These are phyloP conservation scores for Oncorhynchus kisutch DNA, from an alignment of 2,113 vertebrate species.

Conservation along the genomic window DNA sequence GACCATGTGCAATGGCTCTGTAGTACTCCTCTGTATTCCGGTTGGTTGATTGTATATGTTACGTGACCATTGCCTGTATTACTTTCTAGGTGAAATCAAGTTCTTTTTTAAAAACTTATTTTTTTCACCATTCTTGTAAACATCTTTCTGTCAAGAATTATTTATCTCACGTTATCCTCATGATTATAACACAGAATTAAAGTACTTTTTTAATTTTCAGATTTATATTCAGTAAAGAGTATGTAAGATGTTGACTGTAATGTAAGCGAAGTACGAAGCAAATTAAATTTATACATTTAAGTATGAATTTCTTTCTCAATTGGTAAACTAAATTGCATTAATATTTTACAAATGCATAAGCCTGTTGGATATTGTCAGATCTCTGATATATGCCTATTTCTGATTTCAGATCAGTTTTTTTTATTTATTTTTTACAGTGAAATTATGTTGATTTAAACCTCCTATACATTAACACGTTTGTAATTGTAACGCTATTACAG, in stretches of 20 bases:
- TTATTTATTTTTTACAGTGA: too few relatives aligned
- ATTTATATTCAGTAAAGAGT: conserved; percentile 84
- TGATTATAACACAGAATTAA: conserved; percentile 40
- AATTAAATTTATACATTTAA: conserved; percentile 91
- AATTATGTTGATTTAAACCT: too few relatives aligned
- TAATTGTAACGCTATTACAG: too few relatives aligned
- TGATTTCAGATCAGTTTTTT: too few relatives aligned
- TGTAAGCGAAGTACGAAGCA: conserved; percentile 83
- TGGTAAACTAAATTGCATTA: neutral
- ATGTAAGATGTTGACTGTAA: conserved; percentile 80
- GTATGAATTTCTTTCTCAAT: conserved; percentile 46
- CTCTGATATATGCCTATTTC: too few relatives aligned
- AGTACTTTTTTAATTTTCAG: conserved; percentile 42
- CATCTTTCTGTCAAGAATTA: conserved; percentile 51
- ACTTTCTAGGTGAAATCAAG: conserved; percentile 79
- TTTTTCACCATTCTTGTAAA: conserved; percentile 66
- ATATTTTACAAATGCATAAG: too few relatives aligned
- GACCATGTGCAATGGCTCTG: conserved; percentile 75
- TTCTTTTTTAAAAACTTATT: conserved; percentile 35
- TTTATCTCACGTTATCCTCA: conserved; percentile 39
- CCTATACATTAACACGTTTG: too few relatives aligned
- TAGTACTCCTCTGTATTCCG: conserved; percentile 75
- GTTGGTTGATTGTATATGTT: conserved; percentile 64
- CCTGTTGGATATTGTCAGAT: too few relatives aligned
- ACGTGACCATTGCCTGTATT: conserved; percentile 76